Evolutionary conservation across 2,113 vertebrate species (phyloP).

Genomic region (Rhea americana): DNA sequence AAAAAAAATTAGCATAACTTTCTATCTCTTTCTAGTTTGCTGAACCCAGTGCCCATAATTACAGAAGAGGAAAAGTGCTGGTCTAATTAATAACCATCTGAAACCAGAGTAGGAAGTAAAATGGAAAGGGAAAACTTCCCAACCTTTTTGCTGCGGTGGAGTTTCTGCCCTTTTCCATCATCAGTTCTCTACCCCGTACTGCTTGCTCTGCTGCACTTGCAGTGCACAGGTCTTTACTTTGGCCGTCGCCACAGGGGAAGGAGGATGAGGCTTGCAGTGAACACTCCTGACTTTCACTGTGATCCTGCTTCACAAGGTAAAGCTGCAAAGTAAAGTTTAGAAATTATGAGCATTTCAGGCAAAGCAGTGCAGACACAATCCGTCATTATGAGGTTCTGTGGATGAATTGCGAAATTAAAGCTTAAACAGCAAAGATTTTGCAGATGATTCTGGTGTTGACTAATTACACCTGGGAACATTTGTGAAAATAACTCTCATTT

Average conservation of each 20-base stretch:
- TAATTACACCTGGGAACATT: neutral
- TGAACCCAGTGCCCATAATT: neutral
- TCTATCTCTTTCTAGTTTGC: neutral
- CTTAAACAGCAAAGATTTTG: neutral
- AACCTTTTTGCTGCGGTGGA: accelerated
- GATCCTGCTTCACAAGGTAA: neutral
- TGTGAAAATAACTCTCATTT: neutral
- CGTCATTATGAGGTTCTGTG: neutral
- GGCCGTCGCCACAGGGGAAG: neutral
- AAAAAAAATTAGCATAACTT: neutral
- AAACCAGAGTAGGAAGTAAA: neutral
- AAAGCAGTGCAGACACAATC: neutral
- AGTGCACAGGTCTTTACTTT: neutral
- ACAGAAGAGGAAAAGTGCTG: neutral
- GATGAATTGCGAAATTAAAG: neutral
- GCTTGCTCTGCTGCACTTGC: neutral
- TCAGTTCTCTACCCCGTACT: neutral
- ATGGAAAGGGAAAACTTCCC: neutral
- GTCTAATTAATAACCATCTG: neutral
- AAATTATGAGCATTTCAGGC: neutral
- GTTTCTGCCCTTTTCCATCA: neutral
- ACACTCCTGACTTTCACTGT: too few relatives aligned
- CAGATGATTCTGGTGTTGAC: neutral
- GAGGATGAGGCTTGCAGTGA: neutral
- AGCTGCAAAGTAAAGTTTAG: neutral